phyloP scores from a whole-genome alignment of 2,888 invertebrate genomes.

The Scaptomyza reducta region DNA sequence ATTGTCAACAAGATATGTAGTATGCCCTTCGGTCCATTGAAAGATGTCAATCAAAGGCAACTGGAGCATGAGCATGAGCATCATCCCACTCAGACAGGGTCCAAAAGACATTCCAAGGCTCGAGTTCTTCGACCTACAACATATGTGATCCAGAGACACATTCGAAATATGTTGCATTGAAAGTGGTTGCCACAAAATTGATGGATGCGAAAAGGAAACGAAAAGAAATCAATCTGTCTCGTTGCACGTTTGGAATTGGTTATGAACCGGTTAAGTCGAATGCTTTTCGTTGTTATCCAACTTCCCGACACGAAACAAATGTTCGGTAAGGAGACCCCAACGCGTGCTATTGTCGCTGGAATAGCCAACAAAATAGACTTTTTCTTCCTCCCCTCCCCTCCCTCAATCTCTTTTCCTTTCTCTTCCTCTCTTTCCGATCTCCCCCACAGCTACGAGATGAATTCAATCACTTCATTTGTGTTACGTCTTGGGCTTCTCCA shows the following conservation, averaged over 20 bases:
- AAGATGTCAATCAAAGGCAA: slow-evolving; percentile 57
- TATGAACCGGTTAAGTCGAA: slow-evolving; percentile 8
- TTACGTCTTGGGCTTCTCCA: slow-evolving; percentile 45
- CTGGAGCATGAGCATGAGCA: slow-evolving; percentile 36
- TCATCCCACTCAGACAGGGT: slow-evolving; percentile 24
- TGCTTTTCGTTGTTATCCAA: slow-evolving; percentile 11
- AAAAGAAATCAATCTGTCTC: slow-evolving; percentile 60
- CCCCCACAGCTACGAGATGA: slow-evolving; percentile 49
- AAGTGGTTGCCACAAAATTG: slow-evolving; percentile 46
- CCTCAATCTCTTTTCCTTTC: neutral
- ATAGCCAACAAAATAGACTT: slow-evolving; percentile 16
- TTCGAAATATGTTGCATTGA: slow-evolving; percentile 9
- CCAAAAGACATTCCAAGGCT: slow-evolving; percentile 3
- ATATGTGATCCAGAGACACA: slow-evolving; percentile 30
- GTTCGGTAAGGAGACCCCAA: slow-evolving; percentile 43
- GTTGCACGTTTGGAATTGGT: slow-evolving; percentile 1
- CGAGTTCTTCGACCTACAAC: slow-evolving; percentile 25
- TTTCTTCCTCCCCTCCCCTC: slow-evolving; percentile 25
- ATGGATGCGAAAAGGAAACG: slow-evolving; percentile 60
- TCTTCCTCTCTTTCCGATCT: neutral
- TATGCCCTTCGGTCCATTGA: slow-evolving; percentile 34
- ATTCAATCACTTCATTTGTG: slow-evolving; percentile 78
- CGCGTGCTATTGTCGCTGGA: no score
- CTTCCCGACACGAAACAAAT: slow-evolving; percentile 21
- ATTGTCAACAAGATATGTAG: slow-evolving; percentile 37